These are phyloP conservation scores for Sebastes cheni DNA, from an alignment of 2,797 vertebrate genomes.

Conservation along the genomic window DNA sequence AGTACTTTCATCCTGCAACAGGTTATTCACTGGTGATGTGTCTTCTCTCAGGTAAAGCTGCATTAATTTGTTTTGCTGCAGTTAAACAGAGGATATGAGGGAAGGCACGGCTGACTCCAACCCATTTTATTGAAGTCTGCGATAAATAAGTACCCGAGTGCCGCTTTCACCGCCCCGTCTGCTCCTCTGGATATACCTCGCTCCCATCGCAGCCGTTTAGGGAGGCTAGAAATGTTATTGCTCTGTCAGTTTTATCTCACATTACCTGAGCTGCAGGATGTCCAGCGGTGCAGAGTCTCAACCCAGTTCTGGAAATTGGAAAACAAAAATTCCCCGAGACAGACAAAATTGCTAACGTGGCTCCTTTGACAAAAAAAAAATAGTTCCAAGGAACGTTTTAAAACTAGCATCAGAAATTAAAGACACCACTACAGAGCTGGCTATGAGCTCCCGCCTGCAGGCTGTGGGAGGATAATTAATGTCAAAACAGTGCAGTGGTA, in stretches of 20 bases:
- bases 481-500: constrained; percentile 77
- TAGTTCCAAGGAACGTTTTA: constrained; percentile 3
- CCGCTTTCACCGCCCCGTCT: constrained; percentile 43
- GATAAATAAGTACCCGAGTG: constrained; percentile 62
- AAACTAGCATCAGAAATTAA: constrained; percentile 23
- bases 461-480: constrained; percentile 78
- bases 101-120: constrained; percentile 34
- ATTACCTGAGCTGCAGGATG: constrained; percentile 67
- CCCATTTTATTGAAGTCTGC: constrained; percentile 50
- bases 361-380: neutral
- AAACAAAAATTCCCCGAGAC: neutral
- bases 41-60: constrained; percentile 45
- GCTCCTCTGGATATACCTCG: constrained; percentile 53
- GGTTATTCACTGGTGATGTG: constrained; percentile 43
- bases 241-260: constrained; percentile 70
- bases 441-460: constrained; percentile 50
- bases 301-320: constrained; percentile 19
- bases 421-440: constrained; percentile 24
- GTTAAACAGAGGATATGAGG: constrained; percentile 42
- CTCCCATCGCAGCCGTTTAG: constrained; percentile 54
- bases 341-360: constrained; percentile 7
- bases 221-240: constrained; percentile 64
- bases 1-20: constrained; percentile 57
- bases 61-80: constrained; percentile 53
- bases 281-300: constrained; percentile 26